These are phyloP conservation scores for Drosophila paulistorum DNA, from an alignment of 1,140 invertebrate genomes.

Conservation along the genomic window DNA sequence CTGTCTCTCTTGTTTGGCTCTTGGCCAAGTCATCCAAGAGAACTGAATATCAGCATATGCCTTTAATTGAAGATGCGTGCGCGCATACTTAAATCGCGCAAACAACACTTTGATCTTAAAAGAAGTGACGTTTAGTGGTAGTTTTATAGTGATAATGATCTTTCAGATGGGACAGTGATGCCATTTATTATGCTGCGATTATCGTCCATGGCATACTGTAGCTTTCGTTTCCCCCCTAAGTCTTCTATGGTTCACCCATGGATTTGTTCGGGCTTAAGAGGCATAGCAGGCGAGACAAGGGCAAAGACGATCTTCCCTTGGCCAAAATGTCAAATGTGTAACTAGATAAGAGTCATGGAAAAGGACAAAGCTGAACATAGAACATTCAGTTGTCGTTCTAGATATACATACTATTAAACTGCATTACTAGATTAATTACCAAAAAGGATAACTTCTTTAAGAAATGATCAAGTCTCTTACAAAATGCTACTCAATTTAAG, in stretches of 20 bases:
- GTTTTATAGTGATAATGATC: conserved; percentile 82
- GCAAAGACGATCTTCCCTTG: not conserved
- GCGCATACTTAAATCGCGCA: conserved; percentile 75
- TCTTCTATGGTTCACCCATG: too few species aligned
- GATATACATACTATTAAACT: too few species aligned
- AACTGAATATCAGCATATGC: conserved; percentile 52
- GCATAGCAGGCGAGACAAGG: too few species aligned
- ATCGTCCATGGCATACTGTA: conserved; percentile 24
- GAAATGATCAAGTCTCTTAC: too few species aligned
- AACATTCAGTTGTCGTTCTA: too few species aligned
- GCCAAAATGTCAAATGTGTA: conserved; percentile 7
- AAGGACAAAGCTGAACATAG: not conserved
- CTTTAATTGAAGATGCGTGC: conserved; percentile 82
- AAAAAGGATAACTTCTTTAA: too few species aligned
- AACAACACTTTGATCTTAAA: conserved; percentile 83
- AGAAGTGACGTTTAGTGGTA: conserved; percentile 82
- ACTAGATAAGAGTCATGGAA: not conserved
- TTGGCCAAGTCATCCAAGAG: not conserved
- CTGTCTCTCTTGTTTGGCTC: too few species aligned
- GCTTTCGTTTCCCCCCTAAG: too few species aligned
- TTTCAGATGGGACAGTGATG: conserved; percentile 77
- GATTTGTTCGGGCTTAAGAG: too few species aligned
- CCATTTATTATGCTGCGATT: conserved; percentile 77
- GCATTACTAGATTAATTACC: too few species aligned
- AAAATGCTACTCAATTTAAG: too few species aligned